Base-by-base conservation (phyloP, 2,888 invertebrate genomes). In the Germaria angustata region DNA sequence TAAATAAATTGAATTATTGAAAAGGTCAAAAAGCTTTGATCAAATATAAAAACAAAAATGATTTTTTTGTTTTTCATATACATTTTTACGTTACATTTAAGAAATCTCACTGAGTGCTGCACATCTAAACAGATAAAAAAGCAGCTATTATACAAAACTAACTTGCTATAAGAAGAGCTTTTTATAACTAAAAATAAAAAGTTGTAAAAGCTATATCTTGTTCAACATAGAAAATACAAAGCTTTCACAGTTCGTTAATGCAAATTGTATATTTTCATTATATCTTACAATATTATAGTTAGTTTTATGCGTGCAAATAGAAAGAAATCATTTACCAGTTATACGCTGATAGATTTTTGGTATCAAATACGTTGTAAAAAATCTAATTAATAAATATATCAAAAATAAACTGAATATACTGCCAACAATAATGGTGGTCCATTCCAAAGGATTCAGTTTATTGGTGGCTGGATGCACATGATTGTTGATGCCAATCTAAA, bases 361-460 rank as follows among this genome's bases (percentile, higher is more conserved):
- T 72, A 89, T 85, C 61, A 89, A 66, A 79, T 86, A 88, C 41
- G 85, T 87, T 72, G 87, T 77, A 76, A 91, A 85, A 85, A 91
- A 89, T 81, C 90, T 87, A 61, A 90, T 76, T 68, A 89, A 71
- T 84, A 90, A 86, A 78, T 87, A 86, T 32, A 90, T 76, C 81
- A 91, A 85, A 85, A 91, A 88, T 84, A 91, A 86, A 41, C 89
- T 89, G 84, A 91, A 87, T 5, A 87, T 76, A 63, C 89, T 88
- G 36, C 91, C 90, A 78, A 90, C 87, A 24, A 89, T 80, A 49
- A 91, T 80, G 9, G 90, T 90, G 2, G 88, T 90, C 90, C 91
- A 90, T 80, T 91, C 91, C 79, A 90, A 75, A 0, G 89, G 87
- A 86, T 89, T 90, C 17, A 90, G 81, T 75, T 87, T 88, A 65